A percentile compares a stretch with the other conserved stretches of the same genome.
Evolutionary conservation across 2,797 vertebrate genomes (phyloP).

Genomic region (Leontopithecus rosalia): DNA sequence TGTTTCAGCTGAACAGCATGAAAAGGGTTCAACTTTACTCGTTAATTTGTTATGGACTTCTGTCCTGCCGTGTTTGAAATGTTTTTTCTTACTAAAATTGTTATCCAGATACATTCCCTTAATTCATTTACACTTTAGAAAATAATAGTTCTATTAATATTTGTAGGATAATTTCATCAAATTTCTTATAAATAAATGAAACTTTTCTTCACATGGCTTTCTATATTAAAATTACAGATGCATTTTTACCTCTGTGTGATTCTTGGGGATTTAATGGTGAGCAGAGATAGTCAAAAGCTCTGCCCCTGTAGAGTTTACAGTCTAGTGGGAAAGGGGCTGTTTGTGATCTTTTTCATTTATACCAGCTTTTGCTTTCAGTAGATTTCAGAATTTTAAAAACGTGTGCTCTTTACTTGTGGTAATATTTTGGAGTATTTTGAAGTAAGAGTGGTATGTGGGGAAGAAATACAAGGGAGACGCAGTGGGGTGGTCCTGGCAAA

Average conservation of each 20-base stretch:
- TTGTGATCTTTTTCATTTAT: background rate
- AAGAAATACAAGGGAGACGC: background rate
- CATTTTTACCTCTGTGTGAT: background rate
- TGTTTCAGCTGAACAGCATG: background rate
- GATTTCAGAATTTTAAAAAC: background rate
- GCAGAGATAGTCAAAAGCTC: background rate
- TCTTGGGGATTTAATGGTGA: background rate
- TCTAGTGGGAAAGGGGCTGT: background rate
- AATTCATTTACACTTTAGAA: slow-evolving; percentile 4
- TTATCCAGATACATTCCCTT: background rate
- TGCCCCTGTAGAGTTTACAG: background rate
- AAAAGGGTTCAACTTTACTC: background rate
- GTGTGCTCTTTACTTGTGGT: background rate
- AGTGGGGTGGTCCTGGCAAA: background rate
- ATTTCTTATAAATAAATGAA: background rate
- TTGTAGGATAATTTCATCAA: background rate
- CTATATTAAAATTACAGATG: background rate
- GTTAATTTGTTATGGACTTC: background rate
- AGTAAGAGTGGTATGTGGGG: background rate
- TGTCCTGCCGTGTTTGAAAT: background rate
- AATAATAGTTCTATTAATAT: background rate
- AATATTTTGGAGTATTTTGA: background rate
- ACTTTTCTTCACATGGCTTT: background rate
- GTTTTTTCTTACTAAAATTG: background rate
- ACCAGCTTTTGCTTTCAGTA: background rate